These are phyloP conservation scores for Platichthys stellatus DNA, from an alignment of 2,113 vertebrate genomes.

Conservation along the genomic window DNA sequence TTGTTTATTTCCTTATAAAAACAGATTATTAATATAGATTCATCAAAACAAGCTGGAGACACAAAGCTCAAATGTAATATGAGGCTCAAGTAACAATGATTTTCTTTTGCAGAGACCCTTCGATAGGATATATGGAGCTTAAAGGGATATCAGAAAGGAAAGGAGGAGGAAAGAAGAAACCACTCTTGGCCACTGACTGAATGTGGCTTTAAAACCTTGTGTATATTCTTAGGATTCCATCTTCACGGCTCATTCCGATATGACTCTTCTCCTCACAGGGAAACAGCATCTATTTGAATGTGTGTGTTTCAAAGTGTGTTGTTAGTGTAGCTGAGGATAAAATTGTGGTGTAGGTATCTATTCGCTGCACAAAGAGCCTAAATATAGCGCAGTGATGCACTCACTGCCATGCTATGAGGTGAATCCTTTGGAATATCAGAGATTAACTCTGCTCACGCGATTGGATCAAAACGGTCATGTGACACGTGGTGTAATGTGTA, in stretches of 20 bases:
- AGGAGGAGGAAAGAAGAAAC: not conserved
- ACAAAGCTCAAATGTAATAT: not conserved
- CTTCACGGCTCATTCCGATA: not conserved
- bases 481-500: not conserved
- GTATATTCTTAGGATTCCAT: not conserved
- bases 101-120: too few species aligned
- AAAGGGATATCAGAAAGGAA: not conserved
- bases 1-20: not conserved
- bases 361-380: conserved; percentile 7
- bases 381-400: conserved; percentile 33
- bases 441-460: not conserved
- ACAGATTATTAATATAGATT: not conserved
- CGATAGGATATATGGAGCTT: not conserved
- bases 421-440: conserved; percentile 35
- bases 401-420: conserved; percentile 26
- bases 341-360: conserved; percentile 4
- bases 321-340: not conserved
- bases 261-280: not conserved
- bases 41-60: not conserved
- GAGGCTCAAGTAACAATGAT: not conserved
- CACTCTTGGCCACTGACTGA: too few species aligned
- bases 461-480: not conserved
- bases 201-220: not conserved
- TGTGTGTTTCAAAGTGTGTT: not conserved
- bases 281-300: not conserved